Conservation (phyloP, 2,797 vertebrate genomes). For the Heteromormyrus szaboi region DNA sequence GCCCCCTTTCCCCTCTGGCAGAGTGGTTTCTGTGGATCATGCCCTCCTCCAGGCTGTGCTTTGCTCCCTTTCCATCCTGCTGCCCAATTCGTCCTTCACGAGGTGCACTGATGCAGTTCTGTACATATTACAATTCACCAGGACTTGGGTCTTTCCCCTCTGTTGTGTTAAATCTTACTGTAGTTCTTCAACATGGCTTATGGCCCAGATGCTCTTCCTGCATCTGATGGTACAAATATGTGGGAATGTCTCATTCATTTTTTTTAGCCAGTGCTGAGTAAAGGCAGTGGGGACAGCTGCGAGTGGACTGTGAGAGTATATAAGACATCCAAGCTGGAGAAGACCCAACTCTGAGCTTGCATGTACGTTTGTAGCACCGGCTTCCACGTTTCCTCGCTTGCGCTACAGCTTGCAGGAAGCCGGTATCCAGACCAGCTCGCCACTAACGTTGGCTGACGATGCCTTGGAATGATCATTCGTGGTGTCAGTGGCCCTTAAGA, state of each 20-base stretch:
- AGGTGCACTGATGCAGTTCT: slow-evolving; percentile 14
- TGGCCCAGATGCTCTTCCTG: not conserved
- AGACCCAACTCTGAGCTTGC: not conserved
- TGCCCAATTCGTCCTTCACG: slow-evolving; percentile 28
- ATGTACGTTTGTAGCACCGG: not conserved
- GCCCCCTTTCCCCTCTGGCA: not conserved
- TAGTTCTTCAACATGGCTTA: not conserved
- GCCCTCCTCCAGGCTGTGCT: slow-evolving; percentile 48
- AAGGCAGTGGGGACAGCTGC: not conserved
- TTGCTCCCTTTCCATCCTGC: slow-evolving; percentile 52
- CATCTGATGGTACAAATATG: slow-evolving; percentile 15
- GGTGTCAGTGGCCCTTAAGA: not conserved
- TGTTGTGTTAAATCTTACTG: slow-evolving; percentile 6
- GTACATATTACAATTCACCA: not conserved
- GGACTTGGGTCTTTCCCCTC: not conserved
- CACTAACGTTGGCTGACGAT: not conserved
- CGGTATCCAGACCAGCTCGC: too few relatives aligned
- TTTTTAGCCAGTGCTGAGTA: not conserved
- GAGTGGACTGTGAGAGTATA: not conserved
- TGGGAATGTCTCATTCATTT: slow-evolving; percentile 19
- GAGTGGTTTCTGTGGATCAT: not conserved
- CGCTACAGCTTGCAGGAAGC: not conserved
- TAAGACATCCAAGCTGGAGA: not conserved
- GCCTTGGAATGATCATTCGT: not conserved
- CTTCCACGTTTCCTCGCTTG: not conserved